A percentile compares a stretch with the other conserved stretches of the same genome.
These are phyloP conservation scores for Novumbra hubbsi DNA, from an alignment of 2,797 vertebrate genomes.

Conservation along the genomic window DNA sequence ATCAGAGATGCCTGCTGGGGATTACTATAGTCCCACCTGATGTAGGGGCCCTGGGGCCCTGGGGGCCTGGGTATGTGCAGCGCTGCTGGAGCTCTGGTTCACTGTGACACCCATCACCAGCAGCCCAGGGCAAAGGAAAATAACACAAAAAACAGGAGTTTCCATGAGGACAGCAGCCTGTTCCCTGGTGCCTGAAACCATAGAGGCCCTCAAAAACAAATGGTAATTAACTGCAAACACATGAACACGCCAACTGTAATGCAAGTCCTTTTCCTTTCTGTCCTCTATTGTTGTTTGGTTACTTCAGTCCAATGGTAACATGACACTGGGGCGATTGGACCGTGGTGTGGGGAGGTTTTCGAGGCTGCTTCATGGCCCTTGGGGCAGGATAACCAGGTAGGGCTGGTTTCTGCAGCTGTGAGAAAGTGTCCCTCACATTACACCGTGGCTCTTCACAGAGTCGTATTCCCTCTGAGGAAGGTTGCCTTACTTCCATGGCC, in stretches of 20 bases:
- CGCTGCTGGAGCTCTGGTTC: conserved; percentile 10
- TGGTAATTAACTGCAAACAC: conserved; percentile 41
- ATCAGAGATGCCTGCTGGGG: conserved; percentile 4
- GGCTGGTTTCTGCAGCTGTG: conserved; percentile 42
- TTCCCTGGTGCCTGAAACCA: conserved; percentile 44
- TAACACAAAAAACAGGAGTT: neutral
- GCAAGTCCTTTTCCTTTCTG: conserved; percentile 53
- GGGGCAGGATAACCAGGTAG: conserved; percentile 48
- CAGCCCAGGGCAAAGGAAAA: conserved; percentile 11
- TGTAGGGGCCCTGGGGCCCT: conserved; percentile 34
- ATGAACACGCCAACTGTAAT: conserved; percentile 46
- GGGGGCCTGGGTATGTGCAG: conserved; percentile 16
- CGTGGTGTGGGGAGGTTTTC: conserved; percentile 2
- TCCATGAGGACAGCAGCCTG: neutral
- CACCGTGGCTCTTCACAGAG: too few relatives aligned
- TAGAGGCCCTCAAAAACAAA: conserved; percentile 32
- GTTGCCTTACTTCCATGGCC: conserved; percentile 30
- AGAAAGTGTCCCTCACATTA: conserved; percentile 32
- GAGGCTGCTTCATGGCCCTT: conserved; percentile 38
- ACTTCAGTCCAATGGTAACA: conserved; percentile 48
- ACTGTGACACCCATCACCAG: conserved; percentile 20
- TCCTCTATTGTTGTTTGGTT: conserved; percentile 55
- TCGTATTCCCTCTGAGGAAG: neutral
- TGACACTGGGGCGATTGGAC: conserved; percentile 52
- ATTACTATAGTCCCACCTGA: neutral